Conservation (phyloP, 1,140 invertebrate genomes). For the Hycleus phaleratus region DNA sequence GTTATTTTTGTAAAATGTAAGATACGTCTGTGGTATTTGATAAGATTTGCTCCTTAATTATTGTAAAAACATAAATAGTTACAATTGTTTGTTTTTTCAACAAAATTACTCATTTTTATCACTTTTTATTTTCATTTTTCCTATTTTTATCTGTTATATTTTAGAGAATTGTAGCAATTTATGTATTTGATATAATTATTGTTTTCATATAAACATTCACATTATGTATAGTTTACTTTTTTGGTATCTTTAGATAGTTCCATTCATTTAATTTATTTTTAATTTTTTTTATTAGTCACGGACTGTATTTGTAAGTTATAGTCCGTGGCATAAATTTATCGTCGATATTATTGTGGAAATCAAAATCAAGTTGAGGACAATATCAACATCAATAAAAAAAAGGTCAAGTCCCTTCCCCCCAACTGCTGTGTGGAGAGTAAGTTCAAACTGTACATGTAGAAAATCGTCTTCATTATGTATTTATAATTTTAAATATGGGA, state of each 20-base stretch:
- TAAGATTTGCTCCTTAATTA: constrained; percentile 8
- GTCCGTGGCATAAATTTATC: constrained; percentile 31
- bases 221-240: constrained; percentile 7
- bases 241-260: constrained; percentile 20
- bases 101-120: no score
- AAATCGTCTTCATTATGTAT: constrained; percentile 12
- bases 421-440: constrained; percentile 20
- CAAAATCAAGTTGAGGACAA: constrained; percentile 16
- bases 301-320: constrained; percentile 42
- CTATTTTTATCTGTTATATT: not conserved
- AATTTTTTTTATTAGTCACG: constrained; percentile 13
- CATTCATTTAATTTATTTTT: not conserved
- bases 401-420: constrained; percentile 8
- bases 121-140: constrained; percentile 1
- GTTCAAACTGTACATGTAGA: constrained; percentile 29
- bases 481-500: constrained; percentile 4
- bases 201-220: not conserved
- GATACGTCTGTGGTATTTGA: constrained; percentile 9
- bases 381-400: constrained; percentile 17
- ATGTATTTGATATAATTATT: constrained; percentile 7
- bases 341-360: constrained; percentile 18
- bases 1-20: not conserved
- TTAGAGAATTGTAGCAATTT: constrained; percentile 14
- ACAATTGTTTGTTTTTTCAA: not conserved
- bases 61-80: constrained; percentile 9